Evolutionary conservation across 2,888 invertebrate species (phyloP).

Genomic region (Cephus pulcher): DNA sequence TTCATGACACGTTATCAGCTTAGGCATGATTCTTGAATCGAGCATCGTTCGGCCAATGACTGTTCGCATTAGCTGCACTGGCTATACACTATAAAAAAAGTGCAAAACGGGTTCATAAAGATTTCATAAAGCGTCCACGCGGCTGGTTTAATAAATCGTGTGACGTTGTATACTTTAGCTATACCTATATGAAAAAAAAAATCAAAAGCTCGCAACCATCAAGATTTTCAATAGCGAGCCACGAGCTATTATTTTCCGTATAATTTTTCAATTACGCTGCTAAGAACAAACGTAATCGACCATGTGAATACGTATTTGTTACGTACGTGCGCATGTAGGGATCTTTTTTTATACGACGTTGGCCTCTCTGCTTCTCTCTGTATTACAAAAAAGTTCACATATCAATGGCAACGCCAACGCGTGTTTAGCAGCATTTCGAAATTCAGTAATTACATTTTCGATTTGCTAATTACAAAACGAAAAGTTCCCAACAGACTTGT

Average conservation of each 20-base stretch:
- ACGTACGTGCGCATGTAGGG: neutral
- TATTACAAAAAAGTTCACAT: neutral
- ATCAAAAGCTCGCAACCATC: constrained; percentile 26
- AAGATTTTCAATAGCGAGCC: constrained; percentile 10
- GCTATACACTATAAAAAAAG: constrained; percentile 28
- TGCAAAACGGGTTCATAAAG: constrained; percentile 38
- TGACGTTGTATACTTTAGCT: neutral
- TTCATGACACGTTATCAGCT: neutral
- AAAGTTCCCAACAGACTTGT: neutral
- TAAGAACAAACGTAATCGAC: neutral
- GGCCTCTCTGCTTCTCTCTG: neutral
- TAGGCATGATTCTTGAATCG: neutral
- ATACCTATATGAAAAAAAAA: constrained; percentile 19
- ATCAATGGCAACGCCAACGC: neutral
- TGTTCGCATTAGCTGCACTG: constrained; percentile 13
- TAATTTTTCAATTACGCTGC: neutral
- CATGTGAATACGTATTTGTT: neutral
- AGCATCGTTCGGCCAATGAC: neutral
- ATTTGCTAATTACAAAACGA: neutral
- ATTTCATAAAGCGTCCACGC: constrained; percentile 21
- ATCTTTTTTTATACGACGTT: neutral
- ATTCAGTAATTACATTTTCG: neutral
- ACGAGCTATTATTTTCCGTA: neutral
- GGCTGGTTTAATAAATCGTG: neutral
- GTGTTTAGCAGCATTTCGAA: neutral